Evolutionary conservation across 2,797 vertebrate species (phyloP).

Genomic region (Pelochelys cantorii): DNA sequence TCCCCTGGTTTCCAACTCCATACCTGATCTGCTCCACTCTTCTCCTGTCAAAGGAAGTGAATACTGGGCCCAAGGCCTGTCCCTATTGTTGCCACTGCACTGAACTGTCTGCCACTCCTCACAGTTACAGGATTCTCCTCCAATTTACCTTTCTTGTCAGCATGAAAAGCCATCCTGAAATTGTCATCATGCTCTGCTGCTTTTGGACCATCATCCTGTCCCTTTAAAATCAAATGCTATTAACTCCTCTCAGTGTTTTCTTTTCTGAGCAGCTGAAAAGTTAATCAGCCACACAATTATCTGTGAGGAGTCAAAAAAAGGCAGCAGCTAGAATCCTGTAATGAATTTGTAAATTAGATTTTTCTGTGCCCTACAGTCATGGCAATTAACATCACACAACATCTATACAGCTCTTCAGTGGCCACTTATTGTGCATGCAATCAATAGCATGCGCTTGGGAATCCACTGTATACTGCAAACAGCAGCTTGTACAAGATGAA

Average conservation of each 20-base stretch:
- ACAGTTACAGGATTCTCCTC: background rate
- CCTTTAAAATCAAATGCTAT: background rate
- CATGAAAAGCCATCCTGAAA: background rate
- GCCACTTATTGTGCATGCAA: background rate
- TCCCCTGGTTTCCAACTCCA: background rate
- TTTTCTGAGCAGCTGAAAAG: background rate
- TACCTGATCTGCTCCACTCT: background rate
- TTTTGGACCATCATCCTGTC: background rate
- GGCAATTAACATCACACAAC: conserved; percentile 45
- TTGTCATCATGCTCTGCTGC: background rate
- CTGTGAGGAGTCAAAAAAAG: conserved; percentile 9
- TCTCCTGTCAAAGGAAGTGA: background rate
- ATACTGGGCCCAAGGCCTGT: background rate
- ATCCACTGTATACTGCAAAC: background rate
- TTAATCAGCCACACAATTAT: conserved; percentile 13
- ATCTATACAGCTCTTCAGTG: background rate
- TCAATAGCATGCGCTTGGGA: conserved; percentile 26
- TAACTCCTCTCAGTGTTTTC: conserved; percentile 18
- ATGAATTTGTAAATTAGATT: conserved; percentile 49
- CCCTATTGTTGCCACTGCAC: background rate
- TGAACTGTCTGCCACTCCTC: background rate
- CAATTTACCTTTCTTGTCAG: background rate
- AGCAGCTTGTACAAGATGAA: background rate
- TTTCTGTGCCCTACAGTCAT: conserved; percentile 49
- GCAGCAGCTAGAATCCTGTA: background rate